A percentile compares a stretch with the other conserved stretches of the same genome.
phyloP scores from a whole-genome alignment of 2,888 invertebrate species.

The Chironomus tentans region DNA sequence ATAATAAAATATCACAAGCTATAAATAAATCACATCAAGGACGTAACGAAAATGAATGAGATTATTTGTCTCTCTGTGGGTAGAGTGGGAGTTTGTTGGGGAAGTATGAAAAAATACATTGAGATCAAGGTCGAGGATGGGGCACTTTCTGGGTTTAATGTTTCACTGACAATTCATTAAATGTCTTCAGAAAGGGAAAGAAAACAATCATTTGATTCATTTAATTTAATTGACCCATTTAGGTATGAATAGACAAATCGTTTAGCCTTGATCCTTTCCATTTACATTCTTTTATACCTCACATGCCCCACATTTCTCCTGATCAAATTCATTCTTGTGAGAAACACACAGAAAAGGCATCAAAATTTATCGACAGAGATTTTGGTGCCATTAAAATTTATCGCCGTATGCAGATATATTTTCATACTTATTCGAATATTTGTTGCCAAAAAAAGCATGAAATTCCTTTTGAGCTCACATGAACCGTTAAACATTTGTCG shows the following conservation, averaged over 20 bases:
- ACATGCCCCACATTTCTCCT: background rate
- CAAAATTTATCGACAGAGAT: conserved; percentile 18
- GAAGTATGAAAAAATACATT: too few species aligned
- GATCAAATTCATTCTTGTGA: too few species aligned
- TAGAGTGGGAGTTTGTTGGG: too few species aligned
- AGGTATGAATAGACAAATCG: too few species aligned
- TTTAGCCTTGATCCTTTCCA: too few species aligned
- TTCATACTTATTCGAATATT: background rate
- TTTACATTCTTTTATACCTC: background rate
- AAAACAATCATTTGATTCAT: too few species aligned
- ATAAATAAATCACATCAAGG: background rate
- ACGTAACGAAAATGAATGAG: background rate
- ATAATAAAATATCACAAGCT: background rate
- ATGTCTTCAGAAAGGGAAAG: too few species aligned
- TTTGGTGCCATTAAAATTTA: background rate
- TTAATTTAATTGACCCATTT: too few species aligned
- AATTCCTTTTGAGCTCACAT: background rate
- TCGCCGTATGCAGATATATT: background rate
- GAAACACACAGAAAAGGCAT: background rate
- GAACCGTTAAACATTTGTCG: background rate
- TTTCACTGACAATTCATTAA: too few species aligned
- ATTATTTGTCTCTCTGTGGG: background rate
- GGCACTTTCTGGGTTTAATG: too few species aligned
- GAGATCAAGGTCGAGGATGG: too few species aligned
- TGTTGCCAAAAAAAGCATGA: background rate